Evolutionary conservation across 2,888 invertebrate species (phyloP), one percentile per base, ranked within the genome.

Genomic region (Agrotis ipsilon): DNA sequence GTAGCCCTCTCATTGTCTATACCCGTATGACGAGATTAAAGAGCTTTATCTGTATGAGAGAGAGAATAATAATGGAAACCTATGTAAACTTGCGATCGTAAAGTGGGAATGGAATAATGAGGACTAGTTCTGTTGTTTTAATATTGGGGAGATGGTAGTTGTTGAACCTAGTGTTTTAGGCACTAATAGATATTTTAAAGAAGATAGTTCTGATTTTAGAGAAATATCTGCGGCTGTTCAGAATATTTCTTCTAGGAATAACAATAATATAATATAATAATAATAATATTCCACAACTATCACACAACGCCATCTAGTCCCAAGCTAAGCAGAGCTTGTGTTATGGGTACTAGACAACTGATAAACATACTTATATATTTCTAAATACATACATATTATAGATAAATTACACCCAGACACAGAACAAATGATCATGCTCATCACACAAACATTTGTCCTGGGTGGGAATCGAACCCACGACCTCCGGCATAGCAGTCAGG

Each of bases 1-100:
- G 27, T 80, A 77, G 79, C 81, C 87, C 85, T 80, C 70, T 85
- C 87, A 93, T 94, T 95, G 95, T 95, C 95, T 94, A 90, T 85
- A 83, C 75, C 74, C 84, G 82, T 83, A 86, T 85, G 86, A 81
- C 82, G 85, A 84, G 86, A 85, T 86, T 85, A 86, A 86, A 86
- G 52, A 67, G 70, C 74, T 82, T 81, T 79, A 85, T 85, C 82
- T 76, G 83, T 76, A 70, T 82, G 79, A 57, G 75, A 74, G 82
- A 75, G 75, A 43, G 82, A 72, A 73, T 80, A 81, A 80, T 82
- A 82, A 81, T 82, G 80, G 59, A 68, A 77, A 80, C 85, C 82
- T 84, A 84, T 84, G 86, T 81, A 85, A 85, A 85, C 84, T 82
- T 84, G 54, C 57, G 73, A 83, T 82, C 72, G 54, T 63, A 65